Conservation (phyloP, 2,888 invertebrate species). For the Thelaira solivaga region DNA sequence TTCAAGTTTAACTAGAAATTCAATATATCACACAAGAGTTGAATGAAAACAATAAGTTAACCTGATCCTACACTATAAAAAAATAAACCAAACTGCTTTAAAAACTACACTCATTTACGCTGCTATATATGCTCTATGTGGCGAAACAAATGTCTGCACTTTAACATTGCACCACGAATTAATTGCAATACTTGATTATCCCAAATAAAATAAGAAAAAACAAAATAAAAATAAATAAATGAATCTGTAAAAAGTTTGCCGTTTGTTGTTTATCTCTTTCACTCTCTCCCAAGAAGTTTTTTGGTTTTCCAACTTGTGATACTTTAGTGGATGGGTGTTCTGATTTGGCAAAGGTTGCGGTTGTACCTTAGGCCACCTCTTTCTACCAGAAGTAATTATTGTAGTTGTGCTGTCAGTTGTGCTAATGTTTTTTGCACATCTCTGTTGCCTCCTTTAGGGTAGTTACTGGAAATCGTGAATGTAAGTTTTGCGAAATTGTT, state of each 20-base stretch:
- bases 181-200: conserved; percentile 68
- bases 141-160: conserved; percentile 65
- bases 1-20: not conserved
- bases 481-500: conserved; percentile 8
- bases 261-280: too few relatives aligned
- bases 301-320: conserved; percentile 12
- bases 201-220: not conserved
- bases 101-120: conserved; percentile 58
- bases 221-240: not conserved
- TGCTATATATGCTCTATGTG: conserved; percentile 61
- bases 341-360: not conserved
- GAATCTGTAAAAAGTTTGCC: conserved; percentile 63
- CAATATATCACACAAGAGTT: not conserved
- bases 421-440: not conserved
- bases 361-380: not conserved
- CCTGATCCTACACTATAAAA: conserved; percentile 21
- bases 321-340: conserved; percentile 19
- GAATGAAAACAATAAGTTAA: conserved; percentile 16
- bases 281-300: conserved; percentile 58
- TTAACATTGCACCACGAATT: conserved; percentile 64
- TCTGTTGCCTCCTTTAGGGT: not conserved
- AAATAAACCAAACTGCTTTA: conserved; percentile 8
- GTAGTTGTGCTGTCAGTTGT: not conserved
- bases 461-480: not conserved
- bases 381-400: too few relatives aligned